A percentile compares a stretch with the other conserved stretches of the same genome.
Conservation (phyloP, 2,113 vertebrate genomes). For the Cebus imitator region DNA sequence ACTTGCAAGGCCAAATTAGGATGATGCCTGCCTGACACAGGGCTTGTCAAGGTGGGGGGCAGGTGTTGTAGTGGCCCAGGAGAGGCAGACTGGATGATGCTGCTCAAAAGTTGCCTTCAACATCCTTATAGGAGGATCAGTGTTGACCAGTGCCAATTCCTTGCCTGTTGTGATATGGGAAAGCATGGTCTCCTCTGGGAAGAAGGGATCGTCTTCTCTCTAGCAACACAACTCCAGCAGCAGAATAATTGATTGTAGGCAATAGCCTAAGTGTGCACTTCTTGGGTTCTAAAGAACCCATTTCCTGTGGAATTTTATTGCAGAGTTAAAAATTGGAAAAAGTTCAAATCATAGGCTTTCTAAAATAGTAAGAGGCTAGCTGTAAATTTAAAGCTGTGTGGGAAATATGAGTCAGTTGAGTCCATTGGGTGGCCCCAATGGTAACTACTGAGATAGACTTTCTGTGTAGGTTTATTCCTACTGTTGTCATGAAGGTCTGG, state of each 20-base stretch:
- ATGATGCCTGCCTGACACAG: background rate
- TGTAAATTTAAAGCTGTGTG: background rate
- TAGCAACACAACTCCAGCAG: background rate
- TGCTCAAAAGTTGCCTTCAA: background rate
- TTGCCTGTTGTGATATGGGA: background rate
- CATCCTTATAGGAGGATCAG: fast-evolving
- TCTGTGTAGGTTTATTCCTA: background rate
- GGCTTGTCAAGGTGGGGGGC: background rate
- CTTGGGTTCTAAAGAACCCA: background rate
- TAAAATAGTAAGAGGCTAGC: background rate
- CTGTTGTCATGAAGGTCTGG: background rate
- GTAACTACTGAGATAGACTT: background rate
- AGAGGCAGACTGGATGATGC: too few species aligned
- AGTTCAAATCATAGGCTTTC: conserved; percentile 7
- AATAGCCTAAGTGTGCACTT: background rate
- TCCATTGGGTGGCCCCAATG: background rate
- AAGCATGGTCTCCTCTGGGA: background rate
- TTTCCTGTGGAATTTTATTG: background rate
- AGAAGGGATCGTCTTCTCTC: background rate
- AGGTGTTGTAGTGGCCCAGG: background rate
- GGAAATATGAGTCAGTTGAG: background rate
- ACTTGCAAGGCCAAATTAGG: background rate
- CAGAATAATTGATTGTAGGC: background rate
- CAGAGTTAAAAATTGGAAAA: background rate
- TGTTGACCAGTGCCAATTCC: too few species aligned